Evolutionary conservation across 1,140 invertebrate genomes (phyloP), one percentile per base, ranked within the genome.

Genomic region (Bombus superbus): DNA sequence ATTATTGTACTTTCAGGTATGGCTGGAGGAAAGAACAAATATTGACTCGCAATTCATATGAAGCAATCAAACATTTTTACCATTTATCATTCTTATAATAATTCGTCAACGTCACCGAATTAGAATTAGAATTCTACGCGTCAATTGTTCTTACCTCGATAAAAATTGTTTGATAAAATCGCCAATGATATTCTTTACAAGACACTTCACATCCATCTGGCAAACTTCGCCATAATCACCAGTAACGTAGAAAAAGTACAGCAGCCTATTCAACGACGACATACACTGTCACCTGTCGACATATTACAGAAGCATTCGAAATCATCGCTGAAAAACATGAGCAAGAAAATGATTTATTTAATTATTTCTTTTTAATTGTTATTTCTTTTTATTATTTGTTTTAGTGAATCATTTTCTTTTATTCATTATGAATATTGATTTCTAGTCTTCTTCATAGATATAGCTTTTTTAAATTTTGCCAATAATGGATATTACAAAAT

Each of bases 1-100:
- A 95, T 95, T 95, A 95, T 95, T 95, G 94, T 95, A 89, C 89
- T n/a, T 62, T 92, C 90, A 93, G 91, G 92, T 93, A 93, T 91
- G 92, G 93, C 93, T 94, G 93, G 93, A 94, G 89, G 93, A 93
- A 94, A 92, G 87, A 88, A 91, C 89, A 90, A 85, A 83, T 72
- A 77, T 92, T 69, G 64, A 44, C 76, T 44, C 38, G 62, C n/a
- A 66, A 75, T 78, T 87, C 81, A 73, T 25, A 75, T 38, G 18
- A n/a, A 47, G 57, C 4, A 57, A 62, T 62, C 25, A 53, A 53
- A 53, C 47, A 22, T 53, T 53, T 53, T 22, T 53, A 53, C 47
- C 18, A 53, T 22, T 53, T 53, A 53, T 53, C 47, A 53, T 53
- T 53, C 47, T 53, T 53, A 53, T 53, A 53, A 53, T 53, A 32